A percentile compares a stretch with the other conserved stretches of the same genome.
These are phyloP conservation scores for Chaetogeoica ovagalla DNA, from an alignment of 2,888 invertebrate genomes.

Conservation along the genomic window DNA sequence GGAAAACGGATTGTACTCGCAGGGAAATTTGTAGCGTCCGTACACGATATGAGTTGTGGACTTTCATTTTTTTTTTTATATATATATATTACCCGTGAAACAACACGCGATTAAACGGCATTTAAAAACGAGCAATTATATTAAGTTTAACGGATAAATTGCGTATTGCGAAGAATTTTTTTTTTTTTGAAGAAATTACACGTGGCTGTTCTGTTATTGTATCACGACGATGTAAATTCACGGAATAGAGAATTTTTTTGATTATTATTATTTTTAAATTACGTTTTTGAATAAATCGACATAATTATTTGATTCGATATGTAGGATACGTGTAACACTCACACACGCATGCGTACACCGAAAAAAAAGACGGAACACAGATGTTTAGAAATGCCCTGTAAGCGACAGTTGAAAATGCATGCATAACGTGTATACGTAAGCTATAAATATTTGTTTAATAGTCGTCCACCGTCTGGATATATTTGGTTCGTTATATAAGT, in stretches of 20 bases:
- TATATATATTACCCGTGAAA: too few species aligned
- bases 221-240: too few species aligned
- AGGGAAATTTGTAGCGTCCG: too few species aligned
- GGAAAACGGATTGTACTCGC: too few species aligned
- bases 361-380: conserved; percentile 32
- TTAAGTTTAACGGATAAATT: too few species aligned
- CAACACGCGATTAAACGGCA: too few species aligned
- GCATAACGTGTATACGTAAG: conserved; percentile 4
- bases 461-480: conserved; percentile 11
- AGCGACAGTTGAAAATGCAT: conserved; percentile 33
- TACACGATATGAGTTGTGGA: too few species aligned
- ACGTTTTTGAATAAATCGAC: conserved; percentile 37
- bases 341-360: not conserved
- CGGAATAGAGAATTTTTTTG: not conserved
- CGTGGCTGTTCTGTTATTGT: too few species aligned
- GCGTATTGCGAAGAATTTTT: too few species aligned
- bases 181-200: too few species aligned
- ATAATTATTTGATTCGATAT: not conserved
- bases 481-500: conserved; percentile 2
- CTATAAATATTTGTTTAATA: conserved; percentile 34
- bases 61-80: too few species aligned
- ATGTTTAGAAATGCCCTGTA: conserved; percentile 40
- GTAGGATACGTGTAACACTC: not conserved
- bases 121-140: too few species aligned
- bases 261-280: not conserved